These are phyloP conservation scores for Diadema setosum DNA, from an alignment of 35 echinoderm and acorn worm genomes.

Conservation along the genomic window DNA sequence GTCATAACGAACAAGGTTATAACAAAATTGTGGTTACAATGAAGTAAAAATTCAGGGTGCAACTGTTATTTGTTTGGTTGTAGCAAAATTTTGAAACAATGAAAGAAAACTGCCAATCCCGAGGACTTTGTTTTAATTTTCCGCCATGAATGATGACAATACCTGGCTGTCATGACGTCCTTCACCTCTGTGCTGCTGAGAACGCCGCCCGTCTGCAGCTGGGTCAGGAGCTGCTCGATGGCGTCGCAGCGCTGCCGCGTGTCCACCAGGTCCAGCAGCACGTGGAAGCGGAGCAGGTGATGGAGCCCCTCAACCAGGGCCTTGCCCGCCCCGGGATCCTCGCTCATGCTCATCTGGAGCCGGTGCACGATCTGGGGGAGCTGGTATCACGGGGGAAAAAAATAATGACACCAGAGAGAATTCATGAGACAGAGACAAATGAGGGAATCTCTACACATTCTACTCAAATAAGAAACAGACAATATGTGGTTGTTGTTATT, in stretches of 20 bases:
- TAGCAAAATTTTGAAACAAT: no score
- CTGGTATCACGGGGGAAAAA: not conserved
- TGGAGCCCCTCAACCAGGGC: conserved; percentile 17
- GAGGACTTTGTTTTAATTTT: no score
- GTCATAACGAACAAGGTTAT: no score
- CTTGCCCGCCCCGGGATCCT: not conserved
- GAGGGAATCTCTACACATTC: not conserved
- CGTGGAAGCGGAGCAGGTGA: conserved; percentile 48
- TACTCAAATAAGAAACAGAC: not conserved
- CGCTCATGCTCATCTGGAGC: conserved; percentile 32
- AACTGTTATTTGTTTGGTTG: no score
- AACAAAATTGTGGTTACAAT: no score
- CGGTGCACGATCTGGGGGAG: conserved; percentile 59
- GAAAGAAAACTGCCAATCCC: no score
- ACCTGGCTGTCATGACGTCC: conserved; percentile 64
- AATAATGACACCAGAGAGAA: no score
- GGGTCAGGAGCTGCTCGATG: conserved; percentile 61
- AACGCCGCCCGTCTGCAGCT: conserved; percentile 43
- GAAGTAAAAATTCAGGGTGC: no score
- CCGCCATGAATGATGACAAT: no score
- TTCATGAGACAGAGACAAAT: no score
- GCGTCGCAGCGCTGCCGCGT: conserved; percentile 72
- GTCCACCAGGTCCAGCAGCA: conserved; percentile 63
- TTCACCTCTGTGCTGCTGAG: conserved; percentile 44
- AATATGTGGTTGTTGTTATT: no score